Percentiles rank a stretch among this genome's conserved stretches.
These are phyloP conservation scores for Anastrepha ludens DNA, from an alignment of 1,140 invertebrate genomes.

Conservation along the genomic window DNA sequence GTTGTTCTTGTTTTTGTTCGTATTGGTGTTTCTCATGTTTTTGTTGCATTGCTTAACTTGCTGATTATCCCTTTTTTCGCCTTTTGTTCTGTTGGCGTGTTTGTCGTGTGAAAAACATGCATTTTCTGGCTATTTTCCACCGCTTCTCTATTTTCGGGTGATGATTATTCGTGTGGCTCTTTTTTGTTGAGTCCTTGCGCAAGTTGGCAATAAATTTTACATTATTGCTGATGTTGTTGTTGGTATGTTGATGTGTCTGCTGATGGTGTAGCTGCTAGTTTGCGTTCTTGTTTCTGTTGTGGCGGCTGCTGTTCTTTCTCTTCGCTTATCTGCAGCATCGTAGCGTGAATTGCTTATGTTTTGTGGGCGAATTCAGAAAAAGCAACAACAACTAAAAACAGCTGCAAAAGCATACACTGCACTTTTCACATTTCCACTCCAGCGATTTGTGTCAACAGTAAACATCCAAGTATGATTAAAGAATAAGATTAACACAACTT, in stretches of 20 bases:
- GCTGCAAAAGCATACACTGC: constrained; percentile 9
- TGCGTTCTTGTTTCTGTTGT: not conserved
- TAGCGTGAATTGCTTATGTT: constrained; percentile 51
- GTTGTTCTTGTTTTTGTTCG: not conserved
- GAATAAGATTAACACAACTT: constrained; percentile 45
- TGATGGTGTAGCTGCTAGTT: not conserved
- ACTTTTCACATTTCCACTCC: constrained; percentile 48
- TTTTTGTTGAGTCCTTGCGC: constrained; percentile 36
- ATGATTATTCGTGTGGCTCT: not conserved
- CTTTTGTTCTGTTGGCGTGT: constrained; percentile 23
- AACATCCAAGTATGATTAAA: constrained; percentile 44
- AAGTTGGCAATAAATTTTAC: constrained; percentile 53
- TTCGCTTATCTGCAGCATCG: constrained; percentile 38
- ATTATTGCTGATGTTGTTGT: constrained; percentile 33
- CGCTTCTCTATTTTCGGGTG: constrained; percentile 29
- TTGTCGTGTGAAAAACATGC: constrained; percentile 49
- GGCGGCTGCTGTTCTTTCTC: constrained; percentile 43
- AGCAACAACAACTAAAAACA: constrained; percentile 1
- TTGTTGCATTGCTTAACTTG: constrained; percentile 44
- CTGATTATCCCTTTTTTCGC: constrained; percentile 49
- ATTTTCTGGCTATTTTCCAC: constrained; percentile 19
- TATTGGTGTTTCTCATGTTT: not conserved
- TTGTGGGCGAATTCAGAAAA: constrained; percentile 8
- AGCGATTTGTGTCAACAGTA: constrained; percentile 48
- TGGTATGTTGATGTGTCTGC: not conserved